A percentile compares a stretch with the other conserved stretches of the same genome.
phyloP scores from a whole-genome alignment of 2,797 vertebrate genomes.

The Echeneis naucrates region DNA sequence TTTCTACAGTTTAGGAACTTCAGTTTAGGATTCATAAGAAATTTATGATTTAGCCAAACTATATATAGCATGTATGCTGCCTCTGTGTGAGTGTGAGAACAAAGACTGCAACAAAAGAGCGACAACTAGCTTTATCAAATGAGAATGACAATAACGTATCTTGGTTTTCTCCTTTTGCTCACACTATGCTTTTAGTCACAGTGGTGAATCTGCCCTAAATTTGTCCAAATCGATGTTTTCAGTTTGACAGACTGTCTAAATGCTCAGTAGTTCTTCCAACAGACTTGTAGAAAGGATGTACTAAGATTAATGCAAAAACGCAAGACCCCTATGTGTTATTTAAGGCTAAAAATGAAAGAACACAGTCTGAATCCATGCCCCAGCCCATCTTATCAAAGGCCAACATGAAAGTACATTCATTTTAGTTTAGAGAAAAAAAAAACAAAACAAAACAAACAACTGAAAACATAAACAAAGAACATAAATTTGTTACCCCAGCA shows the following conservation, averaged over 20 bases:
- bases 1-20: conserved; percentile 52
- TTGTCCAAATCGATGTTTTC: conserved; percentile 34
- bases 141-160: conserved; percentile 21
- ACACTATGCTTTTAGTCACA: conserved; percentile 31
- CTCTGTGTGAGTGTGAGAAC: not conserved
- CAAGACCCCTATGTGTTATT: conserved; percentile 74
- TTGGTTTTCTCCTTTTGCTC: conserved; percentile 46
- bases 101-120: conserved; percentile 28
- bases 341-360: conserved; percentile 82
- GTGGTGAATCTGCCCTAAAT: conserved; percentile 27
- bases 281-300: conserved; percentile 43
- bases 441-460: no score
- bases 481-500: conserved; percentile 45
- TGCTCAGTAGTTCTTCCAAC: conserved; percentile 62
- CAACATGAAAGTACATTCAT: conserved; percentile 86
- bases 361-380: conserved; percentile 68
- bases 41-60: not conserved
- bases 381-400: conserved; percentile 76
- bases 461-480: conserved; percentile 40
- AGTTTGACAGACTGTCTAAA: conserved; percentile 41
- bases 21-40: conserved; percentile 8
- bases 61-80: conserved; percentile 13
- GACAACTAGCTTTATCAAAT: not conserved
- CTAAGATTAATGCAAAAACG: conserved; percentile 61
- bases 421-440: conserved; percentile 59